phyloP scores from a whole-genome alignment of 2,888 invertebrate species.

The Pomacea canaliculata region DNA sequence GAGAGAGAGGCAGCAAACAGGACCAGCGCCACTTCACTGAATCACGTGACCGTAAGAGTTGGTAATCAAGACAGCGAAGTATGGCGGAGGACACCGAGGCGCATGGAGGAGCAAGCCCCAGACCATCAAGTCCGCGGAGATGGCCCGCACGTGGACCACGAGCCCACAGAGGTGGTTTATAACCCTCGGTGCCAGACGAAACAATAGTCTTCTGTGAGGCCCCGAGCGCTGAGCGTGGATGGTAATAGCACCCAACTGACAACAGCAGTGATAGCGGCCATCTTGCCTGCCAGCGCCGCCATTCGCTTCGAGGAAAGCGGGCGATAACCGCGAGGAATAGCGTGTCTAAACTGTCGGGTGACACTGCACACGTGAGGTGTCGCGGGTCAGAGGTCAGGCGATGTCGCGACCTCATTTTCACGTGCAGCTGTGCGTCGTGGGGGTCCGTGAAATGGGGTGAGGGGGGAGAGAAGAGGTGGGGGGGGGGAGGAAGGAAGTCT shows the following conservation, averaged over 20 bases:
- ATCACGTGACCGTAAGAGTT: too few species aligned
- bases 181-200: not conserved
- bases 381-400: constrained; percentile 18
- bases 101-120: not conserved
- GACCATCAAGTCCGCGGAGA: not conserved
- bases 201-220: constrained; percentile 19
- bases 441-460: not conserved
- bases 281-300: constrained; percentile 19
- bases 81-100: too few species aligned
- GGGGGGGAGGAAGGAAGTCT: not conserved
- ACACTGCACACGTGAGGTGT: constrained; percentile 28
- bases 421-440: constrained; percentile 15
- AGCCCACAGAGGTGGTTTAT: not conserved
- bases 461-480: not conserved
- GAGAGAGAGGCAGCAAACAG: too few species aligned
- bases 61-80: too few species aligned
- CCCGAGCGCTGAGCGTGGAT: not conserved
- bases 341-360: constrained; percentile 24
- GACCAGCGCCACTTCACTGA: too few species aligned
- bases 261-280: constrained; percentile 20
- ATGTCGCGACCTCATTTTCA: constrained; percentile 12
- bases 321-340: constrained; percentile 18
- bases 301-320: not conserved
- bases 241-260: constrained; percentile 11
- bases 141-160: too few species aligned